These are phyloP conservation scores for Peromyscus californicus DNA, from an alignment of 2,113 vertebrate species.

Conservation along the genomic window DNA sequence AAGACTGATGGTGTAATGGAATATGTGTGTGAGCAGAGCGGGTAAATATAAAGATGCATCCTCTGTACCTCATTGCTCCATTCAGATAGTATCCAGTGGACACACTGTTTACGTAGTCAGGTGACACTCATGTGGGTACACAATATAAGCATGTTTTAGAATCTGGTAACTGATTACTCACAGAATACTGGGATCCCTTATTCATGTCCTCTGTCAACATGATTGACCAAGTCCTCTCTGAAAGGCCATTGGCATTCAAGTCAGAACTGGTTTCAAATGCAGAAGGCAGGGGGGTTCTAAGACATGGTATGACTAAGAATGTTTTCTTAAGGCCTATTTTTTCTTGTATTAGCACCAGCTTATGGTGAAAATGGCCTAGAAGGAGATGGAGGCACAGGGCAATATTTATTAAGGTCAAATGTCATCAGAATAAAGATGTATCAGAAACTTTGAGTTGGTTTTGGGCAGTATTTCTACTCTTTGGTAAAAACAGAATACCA, in stretches of 20 bases:
- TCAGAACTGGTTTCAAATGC: conserved; percentile 17
- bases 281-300: not conserved
- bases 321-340: not conserved
- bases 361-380: not conserved
- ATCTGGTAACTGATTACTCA: not conserved
- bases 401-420: not conserved
- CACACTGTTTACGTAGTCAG: not conserved
- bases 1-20: not conserved
- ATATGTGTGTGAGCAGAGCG: not conserved
- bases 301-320: not conserved
- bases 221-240: not conserved
- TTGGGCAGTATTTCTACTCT: not conserved
- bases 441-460: not conserved
- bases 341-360: not conserved
- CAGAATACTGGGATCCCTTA: not conserved
- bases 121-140: not conserved
- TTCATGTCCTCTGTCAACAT: not conserved
- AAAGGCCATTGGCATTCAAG: not conserved
- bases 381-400: not conserved
- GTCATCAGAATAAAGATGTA: not conserved
- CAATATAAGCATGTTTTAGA: not conserved
- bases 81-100: not conserved
- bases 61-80: too few species aligned
- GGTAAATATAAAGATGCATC: not conserved
- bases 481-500: not conserved